Evolutionary conservation across 2,888 invertebrate genomes (phyloP), one percentile per base, ranked within the genome.

Genomic region (Leptothorax acervorum): DNA sequence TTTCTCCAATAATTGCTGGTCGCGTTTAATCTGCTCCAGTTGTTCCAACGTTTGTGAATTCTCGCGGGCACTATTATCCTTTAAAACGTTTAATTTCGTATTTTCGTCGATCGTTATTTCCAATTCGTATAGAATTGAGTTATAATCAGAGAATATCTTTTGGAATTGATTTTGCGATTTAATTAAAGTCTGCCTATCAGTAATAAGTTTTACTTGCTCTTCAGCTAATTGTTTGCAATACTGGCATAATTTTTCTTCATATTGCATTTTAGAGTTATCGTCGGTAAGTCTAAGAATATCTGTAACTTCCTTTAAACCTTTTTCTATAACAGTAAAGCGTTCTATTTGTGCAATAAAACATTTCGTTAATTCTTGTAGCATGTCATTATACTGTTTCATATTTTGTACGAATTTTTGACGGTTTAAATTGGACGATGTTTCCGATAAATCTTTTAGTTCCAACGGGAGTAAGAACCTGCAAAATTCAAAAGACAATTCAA

Each of bases 121-220:
- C 9, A 93, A 74, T 62, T 94, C 93, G 51, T 89, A 89, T 0
- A 93, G 66, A 31, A 91, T 76, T 0, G 90, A 89, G 82, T 90
- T 91, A 53, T 92, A 93, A 57, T 93, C 92, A 0, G 90, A 92
- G 55, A 94, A 91, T 35, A 94, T 90, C 74, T 91, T 90, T 74
- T 93, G 91, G 79, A 92, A 91, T 48, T 92, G 86, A 28, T 91
- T 90, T 68, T 93, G 93, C 11, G 90, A 84, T 70, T 91, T 90
- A 12, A 92, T 88, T 55, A 92, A 85, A 12, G 87, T 85, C 83
- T 93, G 91, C 15, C 89, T 89, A 31, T 92, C 91, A 3, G 87
- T 83, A 4, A 91, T 89, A 23, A 91, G 91, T 74, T 91, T 86
- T 3, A 92, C 23, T 51, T 89, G 87, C 31, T 92, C 90, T n/a